Conservation (phyloP, 2,113 vertebrate species). For the Microtus ochrogaster region DNA sequence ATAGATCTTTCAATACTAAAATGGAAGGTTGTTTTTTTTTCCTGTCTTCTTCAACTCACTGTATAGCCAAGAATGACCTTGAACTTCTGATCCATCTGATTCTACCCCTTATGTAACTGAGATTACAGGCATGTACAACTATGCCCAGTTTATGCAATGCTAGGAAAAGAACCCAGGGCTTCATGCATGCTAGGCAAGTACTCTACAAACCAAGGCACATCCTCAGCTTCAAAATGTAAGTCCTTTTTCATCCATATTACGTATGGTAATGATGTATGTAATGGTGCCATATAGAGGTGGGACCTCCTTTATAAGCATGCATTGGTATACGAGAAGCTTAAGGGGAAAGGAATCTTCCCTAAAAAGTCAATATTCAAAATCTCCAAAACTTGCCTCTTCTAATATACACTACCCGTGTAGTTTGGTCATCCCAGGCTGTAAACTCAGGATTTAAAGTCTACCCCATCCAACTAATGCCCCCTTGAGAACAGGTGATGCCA, state of each 20-base stretch:
- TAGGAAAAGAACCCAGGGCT: neutral
- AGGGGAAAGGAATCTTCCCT: neutral
- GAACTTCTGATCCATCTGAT: neutral
- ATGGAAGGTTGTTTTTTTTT: neutral
- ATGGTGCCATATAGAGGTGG: neutral
- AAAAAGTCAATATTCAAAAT: constrained; percentile 40
- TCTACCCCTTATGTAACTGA: neutral
- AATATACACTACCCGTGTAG: neutral
- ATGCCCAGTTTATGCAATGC: neutral
- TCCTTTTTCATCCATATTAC: neutral
- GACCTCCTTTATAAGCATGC: neutral
- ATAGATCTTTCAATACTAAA: constrained; percentile 18
- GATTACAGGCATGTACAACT: neutral
- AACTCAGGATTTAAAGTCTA: neutral
- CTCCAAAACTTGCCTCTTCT: neutral
- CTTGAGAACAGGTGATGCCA: neutral
- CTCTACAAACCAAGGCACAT: neutral
- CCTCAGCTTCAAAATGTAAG: neutral
- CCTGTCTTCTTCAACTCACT: neutral
- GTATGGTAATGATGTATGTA: neutral
- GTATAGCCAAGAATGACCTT: neutral
- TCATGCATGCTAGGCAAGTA: neutral
- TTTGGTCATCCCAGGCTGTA: neutral
- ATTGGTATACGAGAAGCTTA: constrained; percentile 1
- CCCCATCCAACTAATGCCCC: neutral